Evolutionary conservation across 2,113 vertebrate genomes (phyloP).

Genomic region (Suricata suricatta): DNA sequence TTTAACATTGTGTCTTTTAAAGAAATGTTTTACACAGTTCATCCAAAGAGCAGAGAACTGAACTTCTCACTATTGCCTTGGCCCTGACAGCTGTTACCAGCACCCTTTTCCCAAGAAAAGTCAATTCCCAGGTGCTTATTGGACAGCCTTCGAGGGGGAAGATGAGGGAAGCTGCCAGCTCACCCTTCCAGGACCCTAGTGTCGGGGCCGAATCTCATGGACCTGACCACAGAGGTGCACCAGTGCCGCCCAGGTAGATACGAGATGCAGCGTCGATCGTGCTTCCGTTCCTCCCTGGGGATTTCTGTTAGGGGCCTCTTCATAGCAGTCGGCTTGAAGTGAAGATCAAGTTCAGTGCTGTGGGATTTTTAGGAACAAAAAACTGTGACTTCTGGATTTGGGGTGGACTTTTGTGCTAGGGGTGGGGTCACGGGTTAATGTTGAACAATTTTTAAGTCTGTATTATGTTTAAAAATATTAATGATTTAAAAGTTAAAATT

Average conservation of each 20-base stretch:
- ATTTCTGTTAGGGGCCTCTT: slow-evolving; percentile 50
- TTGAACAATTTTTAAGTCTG: slow-evolving; percentile 76
- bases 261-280: neutral
- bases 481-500: slow-evolving; percentile 78
- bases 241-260: slow-evolving; percentile 42
- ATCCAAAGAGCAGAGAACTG: slow-evolving; percentile 85
- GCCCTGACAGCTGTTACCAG: slow-evolving; percentile 85
- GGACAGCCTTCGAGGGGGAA: slow-evolving; percentile 71
- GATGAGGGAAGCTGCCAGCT: slow-evolving; percentile 71
- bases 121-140: slow-evolving; percentile 75
- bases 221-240: slow-evolving; percentile 65
- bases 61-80: slow-evolving; percentile 79
- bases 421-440: slow-evolving; percentile 65
- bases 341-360: slow-evolving; percentile 75
- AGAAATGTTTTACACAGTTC: slow-evolving; percentile 81
- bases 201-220: slow-evolving; percentile 57
- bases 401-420: slow-evolving; percentile 70
- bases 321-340: slow-evolving; percentile 58
- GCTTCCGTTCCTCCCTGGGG: slow-evolving; percentile 51
- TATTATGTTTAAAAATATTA: slow-evolving; percentile 82
- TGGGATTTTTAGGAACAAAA: slow-evolving; percentile 78
- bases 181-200: slow-evolving; percentile 61
- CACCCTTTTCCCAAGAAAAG: slow-evolving; percentile 80
- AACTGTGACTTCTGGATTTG: slow-evolving; percentile 76
- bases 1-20: slow-evolving; percentile 85